A percentile compares a stretch with the other conserved stretches of the same genome.
These are phyloP conservation scores for Cephus pulcher DNA, from an alignment of 2,888 invertebrate genomes.

Conservation along the genomic window DNA sequence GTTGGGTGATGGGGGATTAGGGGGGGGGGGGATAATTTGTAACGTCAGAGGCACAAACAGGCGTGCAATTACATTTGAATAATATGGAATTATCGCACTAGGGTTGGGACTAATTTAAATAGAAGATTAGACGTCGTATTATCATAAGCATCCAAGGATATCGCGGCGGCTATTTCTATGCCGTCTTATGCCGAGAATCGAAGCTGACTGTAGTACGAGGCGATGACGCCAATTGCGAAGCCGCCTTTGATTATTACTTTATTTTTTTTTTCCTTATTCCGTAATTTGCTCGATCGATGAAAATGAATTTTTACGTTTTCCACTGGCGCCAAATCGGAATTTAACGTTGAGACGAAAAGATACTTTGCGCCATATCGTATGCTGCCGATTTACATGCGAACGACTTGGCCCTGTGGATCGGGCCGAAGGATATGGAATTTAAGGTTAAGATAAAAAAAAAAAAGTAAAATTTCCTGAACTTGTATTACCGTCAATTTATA, in stretches of 20 bases:
- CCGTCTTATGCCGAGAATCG: not conserved
- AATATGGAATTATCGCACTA: not conserved
- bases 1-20: too few species aligned
- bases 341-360: not conserved
- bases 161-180: not conserved
- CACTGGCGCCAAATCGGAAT: not conserved
- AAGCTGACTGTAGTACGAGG: not conserved
- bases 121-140: not conserved
- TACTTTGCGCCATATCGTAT: not conserved
- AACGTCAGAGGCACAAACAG: not conserved
- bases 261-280: not conserved
- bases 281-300: not conserved
- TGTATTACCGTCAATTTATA: not conserved
- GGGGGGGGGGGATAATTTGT: too few species aligned
- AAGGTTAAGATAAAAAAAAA: not conserved
- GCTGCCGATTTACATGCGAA: not conserved
- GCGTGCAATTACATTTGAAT: not conserved
- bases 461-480: not conserved
- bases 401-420: not conserved
- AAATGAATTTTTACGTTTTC: not conserved
- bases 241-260: not conserved
- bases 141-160: not conserved
- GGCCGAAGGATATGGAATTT: not conserved
- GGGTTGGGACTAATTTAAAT: not conserved
- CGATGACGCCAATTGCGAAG: not conserved